Base-by-base conservation (phyloP, 2,888 invertebrate species). In the Pachymerium ferrugineum region DNA sequence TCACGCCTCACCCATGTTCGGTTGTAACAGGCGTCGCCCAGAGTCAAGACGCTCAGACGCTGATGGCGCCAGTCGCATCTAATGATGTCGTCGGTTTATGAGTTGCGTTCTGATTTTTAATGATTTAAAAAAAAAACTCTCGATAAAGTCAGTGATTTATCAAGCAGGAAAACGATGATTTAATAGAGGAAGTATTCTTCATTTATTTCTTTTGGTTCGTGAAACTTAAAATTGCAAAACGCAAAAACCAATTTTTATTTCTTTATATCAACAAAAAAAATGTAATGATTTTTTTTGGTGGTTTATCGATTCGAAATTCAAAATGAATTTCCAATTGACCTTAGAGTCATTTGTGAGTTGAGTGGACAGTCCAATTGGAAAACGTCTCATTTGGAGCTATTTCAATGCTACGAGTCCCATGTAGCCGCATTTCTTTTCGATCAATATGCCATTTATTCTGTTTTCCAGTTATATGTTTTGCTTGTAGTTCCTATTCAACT, bases 1-100 rank as follows among this genome's bases (percentile, higher is more conserved):
- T 4, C 22, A 22, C 3, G 62, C 12, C 8, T 25, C n/a, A 1
- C 62, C n/a, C 12, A 6, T 8, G 28, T 3, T 8, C 12, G 22
- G 28, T 62, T 62, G 28, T 28, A 62, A 14, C 12, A 10, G 25
- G 22, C 62, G 10, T 12, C 28, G 25, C 16, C 38, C 38, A 12
- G 12, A 38, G 38, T 38, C 12, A 16, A 3, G 38, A 8, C 38
- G 38, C 19, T 54, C 19, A 19, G 47, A 54, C 47, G 19, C 16
- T 12, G 47, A 62, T 62, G 62, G 62, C 62, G 62, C 62, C 62
- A 62, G 62, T 62, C 62, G 62, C 62, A 28, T 62, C 62, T 62
- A 62, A 62, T 62, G 62, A 62, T 62, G 62, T 62, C n/a, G n/a
- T n/a, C 62, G 22, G 62, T 62, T 62, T 62, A 28, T 62, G 62